These are phyloP conservation scores for Halcyon smyrnensis DNA, from an alignment of 2,797 vertebrate species.

Conservation along the genomic window DNA sequence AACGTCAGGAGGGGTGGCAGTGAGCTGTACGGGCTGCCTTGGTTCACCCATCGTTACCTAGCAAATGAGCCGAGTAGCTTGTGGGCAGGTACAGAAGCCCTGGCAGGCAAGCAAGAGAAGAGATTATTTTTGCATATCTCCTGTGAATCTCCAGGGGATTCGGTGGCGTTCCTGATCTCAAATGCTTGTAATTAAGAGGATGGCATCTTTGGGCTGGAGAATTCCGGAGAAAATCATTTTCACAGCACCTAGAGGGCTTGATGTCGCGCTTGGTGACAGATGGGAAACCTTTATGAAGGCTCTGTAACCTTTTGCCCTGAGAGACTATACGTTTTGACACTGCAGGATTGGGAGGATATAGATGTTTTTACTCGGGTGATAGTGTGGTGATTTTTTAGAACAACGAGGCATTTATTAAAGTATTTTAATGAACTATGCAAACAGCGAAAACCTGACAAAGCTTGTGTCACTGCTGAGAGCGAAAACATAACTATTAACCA, in stretches of 20 bases:
- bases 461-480: constrained; percentile 58
- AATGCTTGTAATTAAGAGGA: constrained; percentile 76
- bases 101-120: constrained; percentile 59
- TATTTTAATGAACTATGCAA: constrained; percentile 63
- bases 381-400: constrained; percentile 54
- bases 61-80: constrained; percentile 49
- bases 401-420: constrained; percentile 36
- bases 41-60: constrained; percentile 38
- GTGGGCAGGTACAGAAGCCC: constrained; percentile 67
- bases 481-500: constrained; percentile 54
- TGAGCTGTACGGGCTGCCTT: constrained; percentile 8
- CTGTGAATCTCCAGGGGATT: constrained; percentile 61
- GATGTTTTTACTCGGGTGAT: constrained; percentile 60
- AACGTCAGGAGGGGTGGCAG: constrained; percentile 5
- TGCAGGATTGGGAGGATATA: constrained; percentile 44
- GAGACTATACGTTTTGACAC: constrained; percentile 67
- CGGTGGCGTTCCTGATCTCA: constrained; percentile 63
- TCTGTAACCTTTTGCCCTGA: constrained; percentile 52
- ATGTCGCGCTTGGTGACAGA: constrained; percentile 62
- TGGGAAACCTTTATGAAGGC: constrained; percentile 66
- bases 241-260: constrained; percentile 63
- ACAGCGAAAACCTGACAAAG: constrained; percentile 59
- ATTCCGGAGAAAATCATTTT: constrained; percentile 64
- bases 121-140: constrained; percentile 67
- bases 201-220: constrained; percentile 67